phyloP scores from a whole-genome alignment of 2,113 vertebrate genomes.

The Labeo rohita region DNA sequence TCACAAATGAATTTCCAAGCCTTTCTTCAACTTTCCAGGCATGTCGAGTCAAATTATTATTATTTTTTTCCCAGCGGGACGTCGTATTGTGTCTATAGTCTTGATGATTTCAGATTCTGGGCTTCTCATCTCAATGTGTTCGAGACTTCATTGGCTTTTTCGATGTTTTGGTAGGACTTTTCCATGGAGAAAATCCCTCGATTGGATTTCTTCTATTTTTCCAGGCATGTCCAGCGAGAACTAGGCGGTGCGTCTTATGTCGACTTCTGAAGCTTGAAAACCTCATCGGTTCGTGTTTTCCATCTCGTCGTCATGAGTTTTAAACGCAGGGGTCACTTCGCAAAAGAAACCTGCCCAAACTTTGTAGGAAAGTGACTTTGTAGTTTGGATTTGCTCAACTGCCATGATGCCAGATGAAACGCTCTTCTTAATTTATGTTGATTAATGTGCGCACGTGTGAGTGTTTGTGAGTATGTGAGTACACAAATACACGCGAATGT shows the following conservation, averaged over 20 bases:
- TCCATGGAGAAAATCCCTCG: neutral
- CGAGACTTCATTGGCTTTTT: neutral
- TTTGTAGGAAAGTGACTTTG: constrained; percentile 3
- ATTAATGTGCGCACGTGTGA: constrained; percentile 18
- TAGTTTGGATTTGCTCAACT: neutral
- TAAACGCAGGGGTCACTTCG: neutral
- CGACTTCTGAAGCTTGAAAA: neutral
- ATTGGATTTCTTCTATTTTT: neutral
- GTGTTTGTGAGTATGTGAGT: constrained; percentile 1
- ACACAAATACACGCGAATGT: neutral
- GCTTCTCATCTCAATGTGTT: constrained; percentile 3
- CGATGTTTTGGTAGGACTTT: neutral
- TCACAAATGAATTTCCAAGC: neutral
- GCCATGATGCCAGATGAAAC: constrained; percentile 5
- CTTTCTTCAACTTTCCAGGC: neutral
- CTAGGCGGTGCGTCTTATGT: neutral
- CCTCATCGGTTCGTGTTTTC: neutral
- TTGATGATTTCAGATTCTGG: neutral
- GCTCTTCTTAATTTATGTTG: constrained; percentile 13
- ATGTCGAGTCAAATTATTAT: neutral
- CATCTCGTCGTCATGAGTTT: neutral
- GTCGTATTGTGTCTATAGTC: neutral
- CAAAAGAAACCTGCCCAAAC: constrained; percentile 18
- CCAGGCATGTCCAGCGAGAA: neutral
- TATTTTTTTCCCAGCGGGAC: neutral